Conservation (phyloP, 2,113 vertebrate species). For the Aegypius monachus region DNA sequence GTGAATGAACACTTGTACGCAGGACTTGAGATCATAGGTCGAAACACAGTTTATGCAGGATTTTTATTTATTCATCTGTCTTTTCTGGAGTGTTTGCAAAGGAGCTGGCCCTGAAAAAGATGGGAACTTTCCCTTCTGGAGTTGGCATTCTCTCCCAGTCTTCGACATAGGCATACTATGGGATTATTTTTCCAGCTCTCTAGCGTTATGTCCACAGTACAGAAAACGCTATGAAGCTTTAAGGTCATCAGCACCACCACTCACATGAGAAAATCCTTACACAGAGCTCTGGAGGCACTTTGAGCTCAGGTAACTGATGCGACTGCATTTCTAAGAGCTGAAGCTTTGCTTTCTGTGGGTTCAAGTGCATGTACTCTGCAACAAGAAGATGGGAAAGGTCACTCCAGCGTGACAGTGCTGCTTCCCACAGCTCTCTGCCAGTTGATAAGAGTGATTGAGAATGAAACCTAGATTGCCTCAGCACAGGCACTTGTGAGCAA, state of each 20-base stretch:
- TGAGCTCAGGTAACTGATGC: neutral
- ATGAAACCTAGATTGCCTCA: neutral
- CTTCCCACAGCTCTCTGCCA: neutral
- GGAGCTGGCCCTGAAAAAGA: neutral
- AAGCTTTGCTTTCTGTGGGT: neutral
- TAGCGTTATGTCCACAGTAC: accelerated
- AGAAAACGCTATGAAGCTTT: neutral
- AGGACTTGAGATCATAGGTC: neutral
- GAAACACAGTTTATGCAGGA: neutral
- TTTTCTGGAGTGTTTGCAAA: neutral
- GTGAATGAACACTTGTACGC: accelerated
- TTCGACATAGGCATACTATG: neutral
- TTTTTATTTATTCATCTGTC: neutral
- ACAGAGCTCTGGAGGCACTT: neutral
- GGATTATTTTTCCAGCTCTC: neutral
- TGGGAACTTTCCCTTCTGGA: neutral
- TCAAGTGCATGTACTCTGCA: neutral
- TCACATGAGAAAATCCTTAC: neutral
- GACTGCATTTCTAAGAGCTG: neutral
- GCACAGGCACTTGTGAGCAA: neutral
- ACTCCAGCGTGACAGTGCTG: neutral
- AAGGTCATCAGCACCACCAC: neutral
- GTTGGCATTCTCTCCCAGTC: neutral
- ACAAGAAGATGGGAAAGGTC: neutral
- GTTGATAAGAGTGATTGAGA: neutral